Base-by-base conservation (phyloP, 1,140 invertebrate genomes). In the Agrypnia vestita region DNA sequence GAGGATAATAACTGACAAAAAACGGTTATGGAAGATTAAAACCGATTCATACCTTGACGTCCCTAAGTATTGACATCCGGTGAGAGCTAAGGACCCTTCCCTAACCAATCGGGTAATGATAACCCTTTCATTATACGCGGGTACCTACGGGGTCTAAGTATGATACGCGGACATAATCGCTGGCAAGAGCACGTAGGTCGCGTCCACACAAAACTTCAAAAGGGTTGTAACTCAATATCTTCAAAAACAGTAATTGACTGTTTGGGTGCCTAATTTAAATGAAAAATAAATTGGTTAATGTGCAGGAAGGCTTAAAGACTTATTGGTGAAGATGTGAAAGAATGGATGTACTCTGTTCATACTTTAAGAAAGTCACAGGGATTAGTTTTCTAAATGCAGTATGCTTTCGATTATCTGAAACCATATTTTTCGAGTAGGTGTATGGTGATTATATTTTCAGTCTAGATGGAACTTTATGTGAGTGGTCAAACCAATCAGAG, bases 31-130 rank as follows among this genome's bases (percentile, higher is more conserved):
- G 35, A 35, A 53, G 79, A 51, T 61, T 74, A 53, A 43, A n/a
- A 25, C 61, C 11, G 61, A 64, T 51, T 43, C 35, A 64, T 53
- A 55, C 17, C 72, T 80, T 80, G 79, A 80, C 74, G 79, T 59
- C 15, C 19, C 12, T 80, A 80, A 80, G 79, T 77, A 80, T 64
- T 77, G 25, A 61, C 69, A 80, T 80, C 79, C 79, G 79, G 62
- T 77, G 19, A 13, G 12, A 71, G 25, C 25, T 35, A 35, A 35
- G 25, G 25, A 51, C 61, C 61, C 61, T 43, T n/a, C 35, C 21
- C 13, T 35, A n/a, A 25, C 25, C 61, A 64, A 64, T 64, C 19
- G 25, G 13, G 19, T 64, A 64, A 64, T 64, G 35, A 43, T 43
- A 64, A 64, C 61, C 61, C 61, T 35, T 64, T 64, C 35, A 64